Conservation (phyloP, 2,113 vertebrate genomes). For the Nymphicus hollandicus region DNA sequence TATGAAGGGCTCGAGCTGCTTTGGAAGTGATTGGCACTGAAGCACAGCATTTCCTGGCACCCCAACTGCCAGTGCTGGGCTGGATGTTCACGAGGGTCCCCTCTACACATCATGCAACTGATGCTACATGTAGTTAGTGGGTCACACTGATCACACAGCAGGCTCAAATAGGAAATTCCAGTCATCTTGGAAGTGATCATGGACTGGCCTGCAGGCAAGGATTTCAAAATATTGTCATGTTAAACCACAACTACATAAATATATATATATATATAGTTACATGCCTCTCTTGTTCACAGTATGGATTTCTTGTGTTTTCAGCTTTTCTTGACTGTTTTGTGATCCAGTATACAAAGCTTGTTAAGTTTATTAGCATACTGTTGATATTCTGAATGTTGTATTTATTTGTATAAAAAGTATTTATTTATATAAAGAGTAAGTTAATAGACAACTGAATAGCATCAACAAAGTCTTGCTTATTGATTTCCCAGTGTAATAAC, state of each 20-base stretch:
- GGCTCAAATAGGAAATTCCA: background rate
- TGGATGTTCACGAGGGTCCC: background rate
- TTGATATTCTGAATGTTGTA: background rate
- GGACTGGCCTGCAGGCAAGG: background rate
- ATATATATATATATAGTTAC: no score
- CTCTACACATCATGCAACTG: background rate
- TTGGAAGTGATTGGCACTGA: background rate
- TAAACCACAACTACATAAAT: background rate
- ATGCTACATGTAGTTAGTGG: background rate
- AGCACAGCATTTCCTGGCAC: background rate
- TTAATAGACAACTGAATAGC: background rate
- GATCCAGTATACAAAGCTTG: background rate
- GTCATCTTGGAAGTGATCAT: background rate
- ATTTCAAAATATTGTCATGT: background rate
- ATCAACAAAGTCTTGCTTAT: background rate
- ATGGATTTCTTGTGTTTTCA: constrained; percentile 18
- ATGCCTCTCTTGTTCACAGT: background rate
- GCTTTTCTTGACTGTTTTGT: background rate
- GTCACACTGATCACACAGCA: background rate
- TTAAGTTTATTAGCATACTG: background rate
- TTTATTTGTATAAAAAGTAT: background rate
- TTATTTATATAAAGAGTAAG: background rate
- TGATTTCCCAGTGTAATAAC: background rate
- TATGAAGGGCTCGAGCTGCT: background rate
- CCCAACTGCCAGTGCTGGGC: background rate